These are phyloP conservation scores for Hemicordylus capensis DNA, from an alignment of 2,113 vertebrate species.

Conservation along the genomic window DNA sequence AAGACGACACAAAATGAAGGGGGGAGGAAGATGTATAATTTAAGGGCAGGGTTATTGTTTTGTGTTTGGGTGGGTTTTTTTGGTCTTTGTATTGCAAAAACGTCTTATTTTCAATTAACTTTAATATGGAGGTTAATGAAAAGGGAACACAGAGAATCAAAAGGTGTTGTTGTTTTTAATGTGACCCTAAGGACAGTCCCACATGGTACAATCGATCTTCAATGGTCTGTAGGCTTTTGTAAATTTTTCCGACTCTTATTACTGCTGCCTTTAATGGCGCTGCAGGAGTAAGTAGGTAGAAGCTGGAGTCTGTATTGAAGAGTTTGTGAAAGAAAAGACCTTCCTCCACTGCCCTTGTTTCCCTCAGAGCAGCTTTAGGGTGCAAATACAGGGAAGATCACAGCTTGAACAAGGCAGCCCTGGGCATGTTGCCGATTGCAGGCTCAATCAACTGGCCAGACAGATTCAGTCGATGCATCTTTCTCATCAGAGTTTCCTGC, in stretches of 20 bases:
- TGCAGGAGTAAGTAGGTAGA: neutral
- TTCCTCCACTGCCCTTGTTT: neutral
- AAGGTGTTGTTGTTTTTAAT: neutral
- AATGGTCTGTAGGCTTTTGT: neutral
- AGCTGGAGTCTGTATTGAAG: neutral
- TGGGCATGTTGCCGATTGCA: neutral
- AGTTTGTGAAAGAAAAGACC: no score
- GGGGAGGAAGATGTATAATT: neutral
- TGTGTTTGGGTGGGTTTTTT: no score
- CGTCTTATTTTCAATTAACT: neutral
- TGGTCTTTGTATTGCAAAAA: no score
- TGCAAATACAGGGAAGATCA: neutral
- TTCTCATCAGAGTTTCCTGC: slow-evolving; percentile 3
- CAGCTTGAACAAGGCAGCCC: neutral
- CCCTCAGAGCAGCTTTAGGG: neutral
- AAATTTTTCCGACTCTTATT: neutral
- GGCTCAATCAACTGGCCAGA: neutral
- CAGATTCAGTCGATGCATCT: neutral
- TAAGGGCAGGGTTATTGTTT: no score
- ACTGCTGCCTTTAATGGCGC: neutral
- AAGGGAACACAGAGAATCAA: neutral
- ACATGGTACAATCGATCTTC: neutral
- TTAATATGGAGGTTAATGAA: neutral
- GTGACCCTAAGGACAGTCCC: neutral
- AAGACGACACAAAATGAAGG: neutral